A percentile compares a stretch with the other conserved stretches of the same genome.
phyloP scores from a whole-genome alignment of 1,140 invertebrate species.

The Ectropis grisescens region DNA sequence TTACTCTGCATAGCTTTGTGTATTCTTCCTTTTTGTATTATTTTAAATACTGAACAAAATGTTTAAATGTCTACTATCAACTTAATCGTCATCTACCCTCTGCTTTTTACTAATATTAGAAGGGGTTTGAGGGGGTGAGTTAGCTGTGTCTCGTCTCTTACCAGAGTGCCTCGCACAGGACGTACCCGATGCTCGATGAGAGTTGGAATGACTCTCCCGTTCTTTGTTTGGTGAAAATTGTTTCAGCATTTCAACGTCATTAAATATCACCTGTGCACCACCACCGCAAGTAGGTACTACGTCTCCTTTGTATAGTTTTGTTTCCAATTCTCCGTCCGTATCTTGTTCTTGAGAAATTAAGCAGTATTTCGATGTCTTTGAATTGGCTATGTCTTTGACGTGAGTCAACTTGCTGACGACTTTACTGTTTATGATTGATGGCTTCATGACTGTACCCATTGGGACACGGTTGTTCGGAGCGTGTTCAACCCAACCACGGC shows the following conservation, averaged over 20 bases:
- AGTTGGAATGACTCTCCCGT: conserved; percentile 14
- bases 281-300: conserved; percentile 93
- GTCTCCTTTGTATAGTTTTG: conserved; percentile 93
- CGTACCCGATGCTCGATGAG: conserved; percentile 23
- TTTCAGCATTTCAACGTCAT: conserved; percentile 92
- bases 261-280: conserved; percentile 95
- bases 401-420: conserved; percentile 85
- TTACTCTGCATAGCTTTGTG: too few species aligned
- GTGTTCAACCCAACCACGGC: conserved; percentile 92
- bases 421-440: conserved; percentile 84
- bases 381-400: conserved; percentile 79
- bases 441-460: conserved; percentile 90
- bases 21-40: background rate
- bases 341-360: conserved; percentile 93
- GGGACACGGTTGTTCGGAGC: conserved; percentile 80
- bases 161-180: conserved; percentile 49
- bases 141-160: conserved; percentile 40
- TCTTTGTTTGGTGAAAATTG: conserved; percentile 81
- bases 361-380: conserved; percentile 89
- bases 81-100: conserved; percentile 51
- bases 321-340: conserved; percentile 92
- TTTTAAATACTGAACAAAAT: conserved; percentile 1
- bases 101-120: conserved; percentile 59
- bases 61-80: conserved; percentile 2
- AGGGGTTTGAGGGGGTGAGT: conserved; percentile 51